Conservation (phyloP, 1,140 invertebrate genomes). For the Zaprionus africanus region DNA sequence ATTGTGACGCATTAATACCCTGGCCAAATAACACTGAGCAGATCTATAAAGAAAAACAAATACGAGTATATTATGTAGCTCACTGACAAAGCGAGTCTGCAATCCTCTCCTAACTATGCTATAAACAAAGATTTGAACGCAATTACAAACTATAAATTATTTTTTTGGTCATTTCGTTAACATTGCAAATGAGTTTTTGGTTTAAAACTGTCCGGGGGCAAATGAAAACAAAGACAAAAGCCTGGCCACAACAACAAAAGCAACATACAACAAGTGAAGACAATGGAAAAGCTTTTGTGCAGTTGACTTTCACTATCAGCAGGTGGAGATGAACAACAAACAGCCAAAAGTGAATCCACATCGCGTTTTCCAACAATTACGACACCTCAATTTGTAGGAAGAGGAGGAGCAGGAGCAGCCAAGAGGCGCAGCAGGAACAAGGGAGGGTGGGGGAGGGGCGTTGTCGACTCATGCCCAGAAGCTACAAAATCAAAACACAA, state of each 20-base stretch:
- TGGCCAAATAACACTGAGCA: background rate
- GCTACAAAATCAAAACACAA: conserved; percentile 62
- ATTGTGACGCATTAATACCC: background rate
- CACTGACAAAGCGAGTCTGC: background rate
- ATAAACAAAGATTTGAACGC: conserved; percentile 19
- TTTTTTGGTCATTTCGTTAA: conserved; percentile 62
- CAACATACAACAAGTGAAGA: conserved; percentile 6
- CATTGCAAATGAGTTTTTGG: conserved; percentile 68
- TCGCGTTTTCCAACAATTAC: conserved; percentile 60
- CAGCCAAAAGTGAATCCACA: conserved; percentile 41
- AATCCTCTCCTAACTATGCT: background rate
- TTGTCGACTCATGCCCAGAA: conserved; percentile 65
- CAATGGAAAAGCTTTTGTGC: conserved; percentile 50
- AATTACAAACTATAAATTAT: conserved; percentile 40
- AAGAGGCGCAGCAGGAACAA: background rate
- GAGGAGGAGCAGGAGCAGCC: background rate
- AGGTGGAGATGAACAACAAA: conserved; percentile 53
- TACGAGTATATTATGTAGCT: background rate
- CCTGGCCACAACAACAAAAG: background rate
- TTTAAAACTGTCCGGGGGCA: conserved; percentile 51
- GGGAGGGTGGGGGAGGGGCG: background rate
- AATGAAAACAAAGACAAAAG: conserved; percentile 11
- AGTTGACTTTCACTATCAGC: conserved; percentile 66
- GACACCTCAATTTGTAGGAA: conserved; percentile 73
- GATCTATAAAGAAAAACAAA: conserved; percentile 2